Conservation (phyloP, 92 coral and sea anemone species). For the Porites cylindrica region DNA sequence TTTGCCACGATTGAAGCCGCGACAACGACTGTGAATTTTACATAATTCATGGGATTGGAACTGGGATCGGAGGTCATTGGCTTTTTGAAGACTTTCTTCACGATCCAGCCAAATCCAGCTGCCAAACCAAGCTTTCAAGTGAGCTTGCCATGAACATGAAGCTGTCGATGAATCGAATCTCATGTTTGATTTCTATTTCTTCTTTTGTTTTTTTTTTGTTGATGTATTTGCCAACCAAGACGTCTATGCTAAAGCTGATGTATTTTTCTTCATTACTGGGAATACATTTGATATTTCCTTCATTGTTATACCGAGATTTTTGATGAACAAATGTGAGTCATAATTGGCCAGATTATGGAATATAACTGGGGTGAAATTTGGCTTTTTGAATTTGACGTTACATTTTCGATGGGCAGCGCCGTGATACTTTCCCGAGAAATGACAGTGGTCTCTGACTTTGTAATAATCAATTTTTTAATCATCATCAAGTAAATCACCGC, state of each 20-base stretch:
- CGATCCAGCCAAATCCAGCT: neutral
- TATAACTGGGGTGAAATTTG: too few species aligned
- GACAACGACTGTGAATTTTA: too few species aligned
- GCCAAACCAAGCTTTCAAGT: neutral
- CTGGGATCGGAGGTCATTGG: neutral
- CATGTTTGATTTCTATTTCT: neutral
- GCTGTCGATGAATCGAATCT: neutral
- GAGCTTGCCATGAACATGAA: neutral
- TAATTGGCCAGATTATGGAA: too few species aligned
- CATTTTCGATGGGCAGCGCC: too few species aligned
- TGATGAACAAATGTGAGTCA: too few species aligned
- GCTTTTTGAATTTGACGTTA: too few species aligned
- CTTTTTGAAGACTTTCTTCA: neutral
- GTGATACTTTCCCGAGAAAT: too few species aligned
- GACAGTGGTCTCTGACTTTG: too few species aligned
- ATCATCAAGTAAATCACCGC: neutral
- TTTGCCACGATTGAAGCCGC: neutral
- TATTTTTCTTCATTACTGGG: too few species aligned
- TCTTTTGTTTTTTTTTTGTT: neutral
- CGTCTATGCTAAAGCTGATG: neutral
- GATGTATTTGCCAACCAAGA: neutral
- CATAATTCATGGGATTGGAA: neutral
- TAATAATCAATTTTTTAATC: too few species aligned
- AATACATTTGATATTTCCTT: neutral
- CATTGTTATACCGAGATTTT: too few species aligned